phyloP scores from a whole-genome alignment of 2,888 invertebrate genomes.

The Metalampra italica region DNA sequence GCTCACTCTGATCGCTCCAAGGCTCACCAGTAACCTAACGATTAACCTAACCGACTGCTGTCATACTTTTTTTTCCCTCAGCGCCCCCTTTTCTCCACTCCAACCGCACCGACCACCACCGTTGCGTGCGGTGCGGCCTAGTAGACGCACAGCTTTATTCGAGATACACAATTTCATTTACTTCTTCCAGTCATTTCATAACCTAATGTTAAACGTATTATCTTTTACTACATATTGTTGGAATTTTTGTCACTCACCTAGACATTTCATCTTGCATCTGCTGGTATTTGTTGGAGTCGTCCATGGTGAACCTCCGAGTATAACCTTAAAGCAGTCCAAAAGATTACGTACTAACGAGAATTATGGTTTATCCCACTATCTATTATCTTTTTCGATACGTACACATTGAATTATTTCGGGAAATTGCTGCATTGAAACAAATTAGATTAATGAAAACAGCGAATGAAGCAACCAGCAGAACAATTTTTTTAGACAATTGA shows the following conservation, averaged over 20 bases:
- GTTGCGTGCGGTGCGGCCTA: too few species aligned
- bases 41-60: too few species aligned
- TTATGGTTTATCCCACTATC: conserved; percentile 32
- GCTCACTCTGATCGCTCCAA: too few species aligned
- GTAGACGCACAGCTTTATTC: too few species aligned
- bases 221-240: too few species aligned
- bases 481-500: neutral
- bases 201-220: too few species aligned
- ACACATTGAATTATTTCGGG: conserved; percentile 41
- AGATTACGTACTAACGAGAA: conserved; percentile 63
- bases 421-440: neutral
- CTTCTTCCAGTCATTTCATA: too few species aligned
- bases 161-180: too few species aligned
- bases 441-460: neutral
- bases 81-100: too few species aligned
- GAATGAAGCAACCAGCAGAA: neutral
- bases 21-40: too few species aligned
- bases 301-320: conserved; percentile 54
- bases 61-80: too few species aligned
- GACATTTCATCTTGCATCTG: conserved; percentile 96
- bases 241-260: conserved; percentile 72
- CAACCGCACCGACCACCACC: too few species aligned
- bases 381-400: conserved; percentile 45
- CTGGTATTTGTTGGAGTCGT: conserved; percentile 78
- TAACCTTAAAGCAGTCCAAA: conserved; percentile 74